Percentiles rank a stretch among this genome's conserved stretches.
Evolutionary conservation across 2,113 vertebrate genomes (phyloP).

Genomic region (Pyrgilauda ruficollis): DNA sequence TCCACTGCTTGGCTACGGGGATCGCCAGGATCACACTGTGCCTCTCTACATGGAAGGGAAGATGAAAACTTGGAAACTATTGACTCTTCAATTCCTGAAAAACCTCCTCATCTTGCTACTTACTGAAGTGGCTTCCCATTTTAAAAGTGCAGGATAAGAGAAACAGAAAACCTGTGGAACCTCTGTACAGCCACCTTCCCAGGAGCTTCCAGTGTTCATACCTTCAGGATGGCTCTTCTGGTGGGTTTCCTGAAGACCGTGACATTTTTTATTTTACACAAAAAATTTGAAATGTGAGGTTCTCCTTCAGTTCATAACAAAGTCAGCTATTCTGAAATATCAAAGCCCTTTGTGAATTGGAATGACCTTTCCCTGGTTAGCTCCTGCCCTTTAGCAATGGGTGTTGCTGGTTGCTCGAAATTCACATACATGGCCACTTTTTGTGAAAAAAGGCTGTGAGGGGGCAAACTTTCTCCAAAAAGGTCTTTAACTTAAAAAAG

Average conservation of each 20-base stretch:
- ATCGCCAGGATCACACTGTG: neutral
- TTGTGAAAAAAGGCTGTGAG: neutral
- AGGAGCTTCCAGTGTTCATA: neutral
- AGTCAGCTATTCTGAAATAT: slow-evolving; percentile 64
- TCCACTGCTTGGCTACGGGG: fast-evolving
- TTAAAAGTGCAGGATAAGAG: neutral
- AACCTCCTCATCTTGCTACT: neutral
- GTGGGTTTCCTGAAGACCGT: slow-evolving; percentile 1
- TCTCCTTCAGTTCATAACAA: slow-evolving; percentile 55
- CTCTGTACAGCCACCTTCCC: neutral
- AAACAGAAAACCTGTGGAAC: neutral
- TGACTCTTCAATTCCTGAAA: neutral
- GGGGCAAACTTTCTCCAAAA: slow-evolving; percentile 54
- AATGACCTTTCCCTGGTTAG: slow-evolving; percentile 66
- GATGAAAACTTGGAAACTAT: neutral
- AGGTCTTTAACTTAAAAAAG: slow-evolving; percentile 51
- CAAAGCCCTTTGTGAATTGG: slow-evolving; percentile 57
- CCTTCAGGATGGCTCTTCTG: neutral
- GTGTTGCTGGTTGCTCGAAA: slow-evolving; percentile 37
- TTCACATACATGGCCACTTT: slow-evolving; percentile 32
- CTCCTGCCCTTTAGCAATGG: slow-evolving; percentile 57
- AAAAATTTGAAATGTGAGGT: slow-evolving; percentile 42
- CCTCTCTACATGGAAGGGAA: neutral
- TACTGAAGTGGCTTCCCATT: neutral
- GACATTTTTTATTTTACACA: slow-evolving; percentile 16